Evolutionary conservation across 2,797 vertebrate genomes (phyloP), one percentile per base, ranked within the genome.

Genomic region (Brachymystax lenok): DNA sequence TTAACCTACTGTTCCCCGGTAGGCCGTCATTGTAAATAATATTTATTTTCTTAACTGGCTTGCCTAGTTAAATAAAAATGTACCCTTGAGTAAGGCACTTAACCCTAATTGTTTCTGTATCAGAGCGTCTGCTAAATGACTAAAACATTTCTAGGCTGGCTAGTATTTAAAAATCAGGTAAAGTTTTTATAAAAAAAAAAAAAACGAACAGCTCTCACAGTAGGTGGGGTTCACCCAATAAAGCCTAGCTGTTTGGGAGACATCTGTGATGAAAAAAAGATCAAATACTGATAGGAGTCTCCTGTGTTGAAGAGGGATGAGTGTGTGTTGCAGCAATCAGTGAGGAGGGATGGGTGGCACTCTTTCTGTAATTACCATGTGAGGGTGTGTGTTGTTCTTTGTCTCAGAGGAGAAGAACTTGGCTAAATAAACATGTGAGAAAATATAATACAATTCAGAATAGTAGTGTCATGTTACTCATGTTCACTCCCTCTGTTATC

Each of bases 351-450:
- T n/a, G 59, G 59, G 21, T 16, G 28, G 27, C 28, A 13, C 27
- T 67, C 10, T 28, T 21, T 63, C 54, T 17, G 7, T 63, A 63
- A 63, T 63, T 63, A 24, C 21, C 19, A 4, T 28, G 16, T 30
- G 13, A 12, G 24, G 64, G 28, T 10, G 27, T 67, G 28, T 10
- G 27, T 67, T 17, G 64, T 64, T 63, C 27, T 66, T 30, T 27
- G n/a, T 66, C 63, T 66, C 59, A 61, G 27, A 67, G 61, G 61
- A 63, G 64, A 67, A 67, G 28, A 10, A 30, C 64, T 67, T 30
- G 3, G 28, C 13, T 7, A 28, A 24, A 67, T 30, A 67, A 30
- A 67, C 64, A 28, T 66, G 24, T 21, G 61, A 63, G 64, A 3
- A 30, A 16, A 64, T 64, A 27, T 21, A 28, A 12, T 67, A 30